Conservation (phyloP, 1,140 invertebrate species). For the Dreissena rostriformis region DNA sequence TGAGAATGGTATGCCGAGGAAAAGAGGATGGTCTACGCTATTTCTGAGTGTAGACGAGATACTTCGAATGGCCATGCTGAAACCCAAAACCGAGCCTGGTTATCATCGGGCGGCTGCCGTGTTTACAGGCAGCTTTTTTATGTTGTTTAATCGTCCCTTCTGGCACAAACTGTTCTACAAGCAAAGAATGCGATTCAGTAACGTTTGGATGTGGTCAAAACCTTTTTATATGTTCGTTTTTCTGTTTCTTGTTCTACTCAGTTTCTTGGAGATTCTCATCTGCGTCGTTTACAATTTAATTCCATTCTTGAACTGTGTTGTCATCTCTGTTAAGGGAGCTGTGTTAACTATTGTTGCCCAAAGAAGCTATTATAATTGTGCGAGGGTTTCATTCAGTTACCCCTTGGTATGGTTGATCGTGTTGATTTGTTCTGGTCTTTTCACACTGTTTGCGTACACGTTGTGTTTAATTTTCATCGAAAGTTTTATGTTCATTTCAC, state of each 20-base stretch:
- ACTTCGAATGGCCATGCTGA: constrained; percentile 3
- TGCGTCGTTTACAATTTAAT: constrained; percentile 23
- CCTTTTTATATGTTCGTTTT: background rate
- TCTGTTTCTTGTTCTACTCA: constrained; percentile 1
- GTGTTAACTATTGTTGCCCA: constrained; percentile 4
- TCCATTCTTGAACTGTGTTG: constrained; percentile 8
- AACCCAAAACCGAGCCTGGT: background rate
- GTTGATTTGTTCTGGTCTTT: background rate
- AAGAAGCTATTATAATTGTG: background rate
- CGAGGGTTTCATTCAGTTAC: background rate
- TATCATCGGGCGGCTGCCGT: constrained; percentile 8
- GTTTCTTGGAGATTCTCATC: constrained; percentile 10
- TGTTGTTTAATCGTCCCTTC: constrained; percentile 13
- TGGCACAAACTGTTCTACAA: constrained; percentile 14
- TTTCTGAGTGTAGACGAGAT: constrained; percentile 30
- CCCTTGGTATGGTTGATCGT: background rate
- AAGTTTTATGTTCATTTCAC: constrained; percentile 30
- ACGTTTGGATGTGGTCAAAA: background rate
- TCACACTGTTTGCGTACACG: constrained; percentile 13
- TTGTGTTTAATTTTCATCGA: constrained; percentile 34
- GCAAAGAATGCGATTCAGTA: background rate
- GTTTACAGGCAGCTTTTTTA: constrained; percentile 20
- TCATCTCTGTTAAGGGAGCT: constrained; percentile 31
- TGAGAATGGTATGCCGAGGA: constrained; percentile 22
- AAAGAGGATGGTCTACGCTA: background rate